A percentile compares a stretch with the other conserved stretches of the same genome.
phyloP scores from a whole-genome alignment of 2,113 vertebrate genomes.

The Heloderma charlesbogerti region DNA sequence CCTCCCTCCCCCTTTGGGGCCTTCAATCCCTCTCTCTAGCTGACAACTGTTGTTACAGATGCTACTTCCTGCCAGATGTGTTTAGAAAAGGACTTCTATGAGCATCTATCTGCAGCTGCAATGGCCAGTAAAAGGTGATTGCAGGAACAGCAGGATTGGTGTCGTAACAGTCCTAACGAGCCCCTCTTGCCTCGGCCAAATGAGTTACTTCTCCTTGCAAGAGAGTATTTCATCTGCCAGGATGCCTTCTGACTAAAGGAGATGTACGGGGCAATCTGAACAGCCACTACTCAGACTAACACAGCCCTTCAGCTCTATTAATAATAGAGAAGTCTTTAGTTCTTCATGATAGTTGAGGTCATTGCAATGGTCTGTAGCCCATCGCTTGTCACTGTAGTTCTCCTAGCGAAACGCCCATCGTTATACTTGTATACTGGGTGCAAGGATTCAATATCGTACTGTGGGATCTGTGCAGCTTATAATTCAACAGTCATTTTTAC shows the following conservation, averaged over 20 bases:
- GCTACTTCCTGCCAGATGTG: constrained; percentile 58
- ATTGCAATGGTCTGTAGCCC: neutral
- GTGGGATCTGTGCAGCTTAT: too few relatives aligned
- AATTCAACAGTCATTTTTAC: too few relatives aligned
- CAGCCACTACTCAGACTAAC: neutral
- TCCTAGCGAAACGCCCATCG: neutral
- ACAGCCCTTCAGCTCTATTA: fast-evolving
- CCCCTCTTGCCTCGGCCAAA: neutral
- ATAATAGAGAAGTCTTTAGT: neutral
- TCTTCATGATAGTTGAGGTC: neutral
- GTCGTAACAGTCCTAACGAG: neutral
- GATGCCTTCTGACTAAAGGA: neutral
- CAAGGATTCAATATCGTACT: too few relatives aligned
- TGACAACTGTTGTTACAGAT: constrained; percentile 59
- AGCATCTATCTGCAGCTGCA: constrained; percentile 22
- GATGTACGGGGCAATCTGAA: neutral
- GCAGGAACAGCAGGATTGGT: neutral
- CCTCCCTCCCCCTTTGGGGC: neutral
- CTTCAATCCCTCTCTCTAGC: neutral
- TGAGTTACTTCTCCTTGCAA: neutral
- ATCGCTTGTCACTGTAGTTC: neutral
- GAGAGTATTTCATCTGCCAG: neutral
- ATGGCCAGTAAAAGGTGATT: neutral
- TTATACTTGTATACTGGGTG: too few relatives aligned
- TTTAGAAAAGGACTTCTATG: constrained; percentile 29